phyloP scores from a whole-genome alignment of 2,888 invertebrate genomes.

The Tortricodes alternella region DNA sequence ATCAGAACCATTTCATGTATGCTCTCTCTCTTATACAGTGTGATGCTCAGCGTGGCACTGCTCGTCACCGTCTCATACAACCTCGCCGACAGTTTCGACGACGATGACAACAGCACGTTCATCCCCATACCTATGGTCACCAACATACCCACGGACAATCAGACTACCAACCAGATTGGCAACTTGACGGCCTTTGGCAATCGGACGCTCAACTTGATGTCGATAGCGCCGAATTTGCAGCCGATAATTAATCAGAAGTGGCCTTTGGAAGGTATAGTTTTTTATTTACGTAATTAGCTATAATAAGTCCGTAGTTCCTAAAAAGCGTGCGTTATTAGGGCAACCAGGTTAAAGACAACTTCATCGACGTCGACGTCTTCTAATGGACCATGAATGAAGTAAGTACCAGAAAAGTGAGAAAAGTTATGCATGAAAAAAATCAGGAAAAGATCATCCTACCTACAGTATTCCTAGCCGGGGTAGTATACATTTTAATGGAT shows the following conservation, averaged over 20 bases:
- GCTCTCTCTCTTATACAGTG: background rate
- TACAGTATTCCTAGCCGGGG: too few species aligned
- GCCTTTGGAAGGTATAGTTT: constrained; percentile 69
- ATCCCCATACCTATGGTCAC: constrained; percentile 18
- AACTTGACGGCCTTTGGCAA: constrained; percentile 33
- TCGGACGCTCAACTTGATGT: constrained; percentile 37
- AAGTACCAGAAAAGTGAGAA: too few species aligned
- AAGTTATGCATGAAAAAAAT: too few species aligned
- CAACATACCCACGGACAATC: constrained; percentile 11
- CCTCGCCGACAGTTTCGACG: constrained; percentile 46
- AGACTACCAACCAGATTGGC: constrained; percentile 30
- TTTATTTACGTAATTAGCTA: background rate
- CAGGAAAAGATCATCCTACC: too few species aligned
- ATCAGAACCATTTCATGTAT: background rate
- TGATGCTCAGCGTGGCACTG: constrained; percentile 69
- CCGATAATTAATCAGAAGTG: constrained; percentile 61
- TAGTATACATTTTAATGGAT: too few species aligned
- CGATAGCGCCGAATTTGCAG: constrained; percentile 40
- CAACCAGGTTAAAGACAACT: too few species aligned
- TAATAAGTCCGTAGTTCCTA: background rate
- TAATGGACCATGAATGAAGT: too few species aligned
- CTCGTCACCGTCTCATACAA: constrained; percentile 81
- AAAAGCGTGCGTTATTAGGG: too few species aligned
- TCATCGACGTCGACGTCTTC: too few species aligned
- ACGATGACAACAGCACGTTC: constrained; percentile 40